These are phyloP conservation scores for Dinomys branickii DNA, from an alignment of 2,113 vertebrate species.

Conservation along the genomic window DNA sequence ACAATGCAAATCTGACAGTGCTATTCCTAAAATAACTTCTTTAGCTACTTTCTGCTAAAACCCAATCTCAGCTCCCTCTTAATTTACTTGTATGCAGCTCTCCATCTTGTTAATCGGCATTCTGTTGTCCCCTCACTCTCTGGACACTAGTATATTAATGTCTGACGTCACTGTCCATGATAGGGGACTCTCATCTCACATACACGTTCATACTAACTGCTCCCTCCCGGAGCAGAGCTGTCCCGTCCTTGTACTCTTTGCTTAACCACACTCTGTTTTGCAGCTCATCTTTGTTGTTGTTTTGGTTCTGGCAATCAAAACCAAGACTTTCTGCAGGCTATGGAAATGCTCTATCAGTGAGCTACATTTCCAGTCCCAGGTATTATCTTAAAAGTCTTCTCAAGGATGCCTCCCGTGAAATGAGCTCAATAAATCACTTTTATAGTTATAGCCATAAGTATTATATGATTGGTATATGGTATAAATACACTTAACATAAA, in stretches of 20 bases:
- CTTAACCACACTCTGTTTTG: not conserved
- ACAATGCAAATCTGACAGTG: not conserved
- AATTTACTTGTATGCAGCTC: too few relatives aligned
- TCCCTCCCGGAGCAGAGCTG: not conserved
- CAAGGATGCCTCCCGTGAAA: not conserved
- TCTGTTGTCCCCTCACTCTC: not conserved
- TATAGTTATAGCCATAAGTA: not conserved
- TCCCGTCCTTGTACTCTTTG: not conserved
- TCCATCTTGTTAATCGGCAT: accelerated
- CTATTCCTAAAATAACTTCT: not conserved
- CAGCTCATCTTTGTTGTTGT: not conserved
- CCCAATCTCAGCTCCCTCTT: not conserved
- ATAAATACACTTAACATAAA: not conserved
- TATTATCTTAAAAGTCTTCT: not conserved
- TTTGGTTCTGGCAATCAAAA: not conserved
- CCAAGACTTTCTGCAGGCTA: not conserved
- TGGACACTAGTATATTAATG: not conserved
- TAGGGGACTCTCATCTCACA: not conserved
- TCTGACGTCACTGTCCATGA: not conserved
- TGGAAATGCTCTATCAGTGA: not conserved
- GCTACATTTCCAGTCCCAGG: not conserved
- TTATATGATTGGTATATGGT: not conserved
- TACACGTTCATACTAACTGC: not conserved
- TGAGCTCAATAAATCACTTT: not conserved
- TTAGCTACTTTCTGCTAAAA: not conserved